Evolutionary conservation across 2,113 vertebrate species (phyloP).

Genomic region (Notechis scutatus): DNA sequence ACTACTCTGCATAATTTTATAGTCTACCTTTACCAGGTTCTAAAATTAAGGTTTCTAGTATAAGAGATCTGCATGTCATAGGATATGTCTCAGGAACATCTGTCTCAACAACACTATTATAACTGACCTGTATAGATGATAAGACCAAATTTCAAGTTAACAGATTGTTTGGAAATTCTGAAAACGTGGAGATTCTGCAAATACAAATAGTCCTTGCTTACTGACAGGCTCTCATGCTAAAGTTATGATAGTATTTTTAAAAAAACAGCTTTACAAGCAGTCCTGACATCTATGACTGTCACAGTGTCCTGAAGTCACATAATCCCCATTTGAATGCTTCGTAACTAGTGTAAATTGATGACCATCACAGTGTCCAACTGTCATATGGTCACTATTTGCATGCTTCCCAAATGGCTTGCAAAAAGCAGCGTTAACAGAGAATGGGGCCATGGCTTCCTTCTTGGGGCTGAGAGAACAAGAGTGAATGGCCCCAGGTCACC

Average conservation of each 20-base stretch:
- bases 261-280: background rate
- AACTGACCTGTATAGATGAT: background rate
- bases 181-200: background rate
- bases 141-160: background rate
- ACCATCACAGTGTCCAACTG: too few relatives aligned
- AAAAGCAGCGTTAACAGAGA: background rate
- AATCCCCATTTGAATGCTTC: too few relatives aligned
- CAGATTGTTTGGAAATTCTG: background rate
- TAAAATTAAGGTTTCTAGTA: background rate
- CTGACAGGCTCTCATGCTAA: background rate
- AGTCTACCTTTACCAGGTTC: background rate
- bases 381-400: background rate
- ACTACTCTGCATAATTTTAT: background rate
- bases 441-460: background rate
- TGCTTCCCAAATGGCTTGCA: background rate
- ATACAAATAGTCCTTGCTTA: background rate
- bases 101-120: background rate
- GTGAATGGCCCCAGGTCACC: background rate
- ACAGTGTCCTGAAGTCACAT: background rate
- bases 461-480: background rate
- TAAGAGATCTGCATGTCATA: background rate
- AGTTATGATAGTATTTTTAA: background rate
- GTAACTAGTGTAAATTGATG: too few relatives aligned
- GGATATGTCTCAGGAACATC: background rate
- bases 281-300: background rate